phyloP scores from a whole-genome alignment of 2,888 invertebrate genomes.

The Ornithoptera alexandrae region DNA sequence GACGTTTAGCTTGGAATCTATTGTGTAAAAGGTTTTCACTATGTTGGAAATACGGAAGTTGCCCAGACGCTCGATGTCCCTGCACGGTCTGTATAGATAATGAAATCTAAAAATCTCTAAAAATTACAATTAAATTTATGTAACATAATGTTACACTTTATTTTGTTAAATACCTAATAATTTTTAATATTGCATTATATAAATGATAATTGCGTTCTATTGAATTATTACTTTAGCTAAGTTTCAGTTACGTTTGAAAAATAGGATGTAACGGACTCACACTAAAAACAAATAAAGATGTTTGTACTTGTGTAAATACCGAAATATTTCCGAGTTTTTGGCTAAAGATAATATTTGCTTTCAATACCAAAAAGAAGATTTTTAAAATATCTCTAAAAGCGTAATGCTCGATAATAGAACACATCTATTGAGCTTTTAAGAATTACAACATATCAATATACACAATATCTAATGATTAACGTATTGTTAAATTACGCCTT shows the following conservation, averaged over 20 bases:
- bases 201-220: not conserved
- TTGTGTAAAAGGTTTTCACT: conserved; percentile 50
- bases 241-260: not conserved
- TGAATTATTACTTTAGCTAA: not conserved
- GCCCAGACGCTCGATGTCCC: conserved; percentile 69
- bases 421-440: not conserved
- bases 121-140: not conserved
- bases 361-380: not conserved
- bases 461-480: no score
- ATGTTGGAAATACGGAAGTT: conserved; percentile 73
- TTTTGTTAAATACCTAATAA: not conserved
- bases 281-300: no score
- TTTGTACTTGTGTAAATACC: no score
- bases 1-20: conserved; percentile 50
- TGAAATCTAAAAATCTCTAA: conserved; percentile 6
- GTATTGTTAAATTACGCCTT: no score
- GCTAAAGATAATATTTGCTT: not conserved
- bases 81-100: conserved; percentile 62
- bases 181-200: not conserved
- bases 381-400: not conserved
- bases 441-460: not conserved
- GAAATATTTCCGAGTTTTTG: not conserved
- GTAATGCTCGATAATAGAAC: not conserved
- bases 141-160: not conserved
- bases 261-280: not conserved